Conservation (phyloP, 2,113 vertebrate species). For the Regulus satrapa region DNA sequence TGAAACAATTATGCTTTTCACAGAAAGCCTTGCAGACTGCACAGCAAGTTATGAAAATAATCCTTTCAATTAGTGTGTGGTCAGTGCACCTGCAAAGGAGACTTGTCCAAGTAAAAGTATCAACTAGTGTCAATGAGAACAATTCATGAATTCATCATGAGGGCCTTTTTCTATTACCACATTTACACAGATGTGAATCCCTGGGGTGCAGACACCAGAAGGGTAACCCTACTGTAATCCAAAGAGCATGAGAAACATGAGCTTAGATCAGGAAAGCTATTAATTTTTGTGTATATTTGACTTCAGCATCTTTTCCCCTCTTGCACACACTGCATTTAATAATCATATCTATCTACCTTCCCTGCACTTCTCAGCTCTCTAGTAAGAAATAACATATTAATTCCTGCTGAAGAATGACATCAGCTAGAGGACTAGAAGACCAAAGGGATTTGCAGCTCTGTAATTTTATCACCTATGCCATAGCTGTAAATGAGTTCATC, state of each 20-base stretch:
- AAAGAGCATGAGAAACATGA: slow-evolving; percentile 74
- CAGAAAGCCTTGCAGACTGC: slow-evolving; percentile 76
- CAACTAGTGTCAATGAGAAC: slow-evolving; percentile 74
- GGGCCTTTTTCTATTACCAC: slow-evolving; percentile 71
- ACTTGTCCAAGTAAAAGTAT: slow-evolving; percentile 76
- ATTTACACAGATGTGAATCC: slow-evolving; percentile 81
- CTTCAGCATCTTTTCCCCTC: slow-evolving; percentile 47
- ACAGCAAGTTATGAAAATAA: slow-evolving; percentile 84
- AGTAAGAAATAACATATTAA: slow-evolving; percentile 46
- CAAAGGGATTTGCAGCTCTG: slow-evolving; percentile 56
- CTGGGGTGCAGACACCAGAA: slow-evolving; percentile 71
- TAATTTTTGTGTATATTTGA: slow-evolving; percentile 67
- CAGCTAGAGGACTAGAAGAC: slow-evolving; percentile 26
- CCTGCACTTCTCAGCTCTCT: neutral
- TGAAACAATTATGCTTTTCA: slow-evolving; percentile 79
- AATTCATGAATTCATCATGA: slow-evolving; percentile 77
- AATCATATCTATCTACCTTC: slow-evolving; percentile 41
- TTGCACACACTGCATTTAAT: slow-evolving; percentile 35
- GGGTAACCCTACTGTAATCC: slow-evolving; percentile 70
- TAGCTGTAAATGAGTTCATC: slow-evolving; percentile 58
- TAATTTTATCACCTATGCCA: slow-evolving; percentile 53
- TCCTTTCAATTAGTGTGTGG: slow-evolving; percentile 85
- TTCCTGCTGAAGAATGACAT: slow-evolving; percentile 54
- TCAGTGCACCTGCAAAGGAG: slow-evolving; percentile 81
- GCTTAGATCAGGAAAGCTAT: slow-evolving; percentile 73